Conservation (phyloP, 2,113 vertebrate species). For the Macrotis lagotis region DNA sequence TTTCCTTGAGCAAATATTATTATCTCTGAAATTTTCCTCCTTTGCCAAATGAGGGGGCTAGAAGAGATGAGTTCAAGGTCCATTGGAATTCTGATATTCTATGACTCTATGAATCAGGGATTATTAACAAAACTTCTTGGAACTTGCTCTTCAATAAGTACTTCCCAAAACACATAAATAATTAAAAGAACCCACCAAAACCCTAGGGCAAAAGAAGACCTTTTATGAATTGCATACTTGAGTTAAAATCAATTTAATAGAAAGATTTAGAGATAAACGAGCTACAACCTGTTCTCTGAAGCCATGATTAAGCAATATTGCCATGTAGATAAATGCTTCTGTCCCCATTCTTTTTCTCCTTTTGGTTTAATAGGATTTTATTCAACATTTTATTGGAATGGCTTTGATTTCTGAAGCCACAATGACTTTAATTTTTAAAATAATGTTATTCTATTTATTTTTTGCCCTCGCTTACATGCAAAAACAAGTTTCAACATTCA, state of each 20-base stretch:
- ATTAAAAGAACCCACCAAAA: neutral
- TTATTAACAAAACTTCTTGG: neutral
- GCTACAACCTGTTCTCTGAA: neutral
- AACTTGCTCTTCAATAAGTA: neutral
- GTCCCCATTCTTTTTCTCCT: neutral
- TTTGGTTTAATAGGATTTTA: no score
- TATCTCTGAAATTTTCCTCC: neutral
- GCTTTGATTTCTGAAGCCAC: no score
- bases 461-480: no score
- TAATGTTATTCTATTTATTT: no score
- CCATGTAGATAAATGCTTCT: neutral
- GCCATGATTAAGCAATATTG: neutral
- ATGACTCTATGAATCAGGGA: neutral
- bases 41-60: neutral
- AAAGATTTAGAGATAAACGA: neutral
- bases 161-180: neutral
- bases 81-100: neutral
- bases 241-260: neutral
- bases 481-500: no score
- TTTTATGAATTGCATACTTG: neutral
- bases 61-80: neutral
- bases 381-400: no score
- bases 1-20: neutral
- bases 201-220: neutral
- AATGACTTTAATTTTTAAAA: no score